These are phyloP conservation scores for Hormaphis cornu DNA, from an alignment of 1,140 invertebrate genomes.

Conservation along the genomic window DNA sequence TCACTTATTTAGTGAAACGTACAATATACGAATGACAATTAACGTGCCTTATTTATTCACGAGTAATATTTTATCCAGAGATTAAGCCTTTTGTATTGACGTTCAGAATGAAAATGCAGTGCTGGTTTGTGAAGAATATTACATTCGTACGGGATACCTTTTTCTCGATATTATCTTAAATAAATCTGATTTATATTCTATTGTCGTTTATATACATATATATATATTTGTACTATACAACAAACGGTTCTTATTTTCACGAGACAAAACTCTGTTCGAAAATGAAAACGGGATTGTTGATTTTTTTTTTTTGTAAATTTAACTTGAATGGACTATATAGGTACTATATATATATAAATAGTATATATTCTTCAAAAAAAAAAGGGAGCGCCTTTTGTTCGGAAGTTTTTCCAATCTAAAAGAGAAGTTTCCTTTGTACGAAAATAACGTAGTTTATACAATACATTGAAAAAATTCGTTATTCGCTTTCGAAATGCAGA, in stretches of 20 bases:
- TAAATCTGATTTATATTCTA: constrained; percentile 16
- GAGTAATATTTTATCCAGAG: too few relatives aligned
- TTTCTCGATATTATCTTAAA: not conserved
- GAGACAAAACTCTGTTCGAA: not conserved
- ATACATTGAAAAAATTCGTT: not conserved
- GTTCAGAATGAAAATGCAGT: too few relatives aligned
- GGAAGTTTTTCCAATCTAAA: not conserved
- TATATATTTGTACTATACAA: not conserved
- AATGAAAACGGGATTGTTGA: not conserved
- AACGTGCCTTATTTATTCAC: too few relatives aligned
- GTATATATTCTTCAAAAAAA: too few relatives aligned
- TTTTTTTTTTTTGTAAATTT: constrained; percentile 10
- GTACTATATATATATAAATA: too few relatives aligned
- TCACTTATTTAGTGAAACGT: too few relatives aligned
- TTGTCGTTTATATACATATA: not conserved
- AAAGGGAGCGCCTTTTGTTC: not conserved
- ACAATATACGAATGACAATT: too few relatives aligned
- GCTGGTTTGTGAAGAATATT: too few relatives aligned
- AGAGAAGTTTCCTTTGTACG: not conserved
- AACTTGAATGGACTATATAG: not conserved
- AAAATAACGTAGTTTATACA: not conserved
- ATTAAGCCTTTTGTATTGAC: too few relatives aligned
- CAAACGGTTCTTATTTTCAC: not conserved
- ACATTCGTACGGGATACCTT: not conserved
- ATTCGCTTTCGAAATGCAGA: not conserved